These are phyloP conservation scores for Actenoides hombroni DNA, from an alignment of 2,113 vertebrate species.

Conservation along the genomic window DNA sequence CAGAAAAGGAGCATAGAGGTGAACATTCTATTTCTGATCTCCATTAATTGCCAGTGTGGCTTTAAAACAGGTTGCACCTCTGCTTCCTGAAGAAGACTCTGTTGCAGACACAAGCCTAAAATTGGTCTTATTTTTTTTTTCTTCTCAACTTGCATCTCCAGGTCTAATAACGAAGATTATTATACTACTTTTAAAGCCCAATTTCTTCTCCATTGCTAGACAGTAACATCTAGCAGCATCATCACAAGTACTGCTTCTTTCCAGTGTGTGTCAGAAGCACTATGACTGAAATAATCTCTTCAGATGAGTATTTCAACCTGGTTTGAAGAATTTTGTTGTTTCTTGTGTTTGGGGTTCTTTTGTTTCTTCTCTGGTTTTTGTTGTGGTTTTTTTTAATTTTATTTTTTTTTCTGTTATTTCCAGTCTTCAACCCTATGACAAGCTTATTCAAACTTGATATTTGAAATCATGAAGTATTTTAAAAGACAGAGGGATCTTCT, in stretches of 20 bases:
- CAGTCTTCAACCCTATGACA: not conserved
- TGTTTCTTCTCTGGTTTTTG: no score
- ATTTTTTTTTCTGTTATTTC: not conserved
- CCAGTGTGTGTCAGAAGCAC: not conserved
- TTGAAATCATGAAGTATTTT: not conserved
- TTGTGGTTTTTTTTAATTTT: no score
- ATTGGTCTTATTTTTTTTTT: not conserved
- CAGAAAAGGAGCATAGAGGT: accelerated
- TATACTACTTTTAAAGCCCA: not conserved
- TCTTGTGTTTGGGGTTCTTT: not conserved
- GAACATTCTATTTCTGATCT: not conserved
- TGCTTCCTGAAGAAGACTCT: not conserved
- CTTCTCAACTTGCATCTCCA: not conserved
- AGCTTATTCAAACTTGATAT: not conserved
- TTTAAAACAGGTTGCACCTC: not conserved
- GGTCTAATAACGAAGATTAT: not conserved
- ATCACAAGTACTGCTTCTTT: not conserved
- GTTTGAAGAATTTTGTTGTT: not conserved
- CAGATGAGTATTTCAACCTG: not conserved
- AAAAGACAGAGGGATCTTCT: not conserved
- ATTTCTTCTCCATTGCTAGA: not conserved
- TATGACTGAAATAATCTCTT: not conserved
- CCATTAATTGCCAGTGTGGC: not conserved
- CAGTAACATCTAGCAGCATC: not conserved
- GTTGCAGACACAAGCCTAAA: not conserved